Evolutionary conservation across 2,113 vertebrate species (phyloP), one percentile per base, ranked within the genome.

Genomic region (Oenanthe melanoleuca): DNA sequence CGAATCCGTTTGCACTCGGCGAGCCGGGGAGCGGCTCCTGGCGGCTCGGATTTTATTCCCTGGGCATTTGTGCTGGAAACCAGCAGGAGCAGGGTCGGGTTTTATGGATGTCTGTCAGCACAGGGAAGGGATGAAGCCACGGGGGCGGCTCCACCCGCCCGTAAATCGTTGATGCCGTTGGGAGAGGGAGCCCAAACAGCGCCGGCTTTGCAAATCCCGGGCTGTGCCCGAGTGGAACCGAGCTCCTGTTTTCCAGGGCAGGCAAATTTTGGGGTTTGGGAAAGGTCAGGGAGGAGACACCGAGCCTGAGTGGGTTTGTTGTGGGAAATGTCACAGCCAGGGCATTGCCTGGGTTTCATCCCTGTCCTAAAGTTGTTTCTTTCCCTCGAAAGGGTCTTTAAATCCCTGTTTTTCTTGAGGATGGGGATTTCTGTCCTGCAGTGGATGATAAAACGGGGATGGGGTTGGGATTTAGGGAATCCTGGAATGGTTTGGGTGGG

Each of bases 231-330:
- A 88, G 93, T 37, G 80, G 74, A 75, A 77, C 18, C 15, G 24
- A 9, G 82, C 59, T 80, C 59, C 59, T 44, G 71, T 66, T 69
- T 85, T 37, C 45, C 57, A 82, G 86, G 31, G 59, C 28, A 93
- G 49, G 40, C 69, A 92, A 91, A 93, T 96, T 12, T 71, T 44
- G 84, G 88, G 89, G 60, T 80, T 84, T 80, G 60, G 37, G 44
- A 20, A 42, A 52, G 89, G 95, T 91, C 92, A 85, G 5, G 6
- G 21, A 70, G 73, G 75, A 86, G 83, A 53, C 53, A 44, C 38
- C 3, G 7, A 55, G 42, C 21, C 69, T 31, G 44, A 81, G 78
- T 21, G 45, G 56, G 33, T 84, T 55, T 66, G 61, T 26, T n/a
- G 77, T 73, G 34, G 69, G 13, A 40, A 57, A n/a, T 29, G 40